Evolutionary conservation across 2,113 vertebrate genomes (phyloP).

Genomic region (Typhlomys cinereus): DNA sequence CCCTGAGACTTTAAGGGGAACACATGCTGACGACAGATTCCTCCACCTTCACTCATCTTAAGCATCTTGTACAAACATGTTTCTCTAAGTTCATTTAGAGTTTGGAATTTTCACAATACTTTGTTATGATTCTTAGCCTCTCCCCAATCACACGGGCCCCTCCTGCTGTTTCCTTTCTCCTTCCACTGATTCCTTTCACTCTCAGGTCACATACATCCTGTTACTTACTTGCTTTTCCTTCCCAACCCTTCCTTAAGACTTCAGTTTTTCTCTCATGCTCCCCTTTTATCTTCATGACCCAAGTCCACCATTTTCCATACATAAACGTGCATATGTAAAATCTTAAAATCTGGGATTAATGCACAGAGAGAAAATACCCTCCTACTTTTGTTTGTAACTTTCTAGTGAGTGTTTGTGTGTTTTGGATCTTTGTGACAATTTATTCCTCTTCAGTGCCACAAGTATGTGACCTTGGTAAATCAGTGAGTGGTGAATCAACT

Average conservation of each 20-base stretch:
- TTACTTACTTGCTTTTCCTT: background rate
- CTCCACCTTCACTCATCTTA: too few species aligned
- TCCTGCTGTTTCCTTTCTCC: background rate
- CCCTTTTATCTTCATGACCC: background rate
- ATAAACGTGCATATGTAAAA: background rate
- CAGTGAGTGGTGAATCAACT: background rate
- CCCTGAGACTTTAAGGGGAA: too few species aligned
- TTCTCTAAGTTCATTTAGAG: too few species aligned
- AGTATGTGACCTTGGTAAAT: background rate
- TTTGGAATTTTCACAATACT: too few species aligned
- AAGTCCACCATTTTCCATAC: background rate
- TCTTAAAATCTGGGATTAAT: background rate
- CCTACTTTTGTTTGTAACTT: background rate
- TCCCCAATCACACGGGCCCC: too few species aligned
- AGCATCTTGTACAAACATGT: too few species aligned
- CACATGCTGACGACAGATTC: too few species aligned
- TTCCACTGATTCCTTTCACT: background rate
- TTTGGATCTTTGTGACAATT: background rate
- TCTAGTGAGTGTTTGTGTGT: background rate
- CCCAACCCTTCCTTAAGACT: background rate
- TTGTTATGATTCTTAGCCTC: too few species aligned
- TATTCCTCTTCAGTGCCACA: background rate
- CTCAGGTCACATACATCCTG: background rate
- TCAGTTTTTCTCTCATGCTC: background rate
- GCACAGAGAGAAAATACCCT: too few species aligned